Percentiles rank a stretch among this genome's conserved stretches.
Evolutionary conservation across 2,888 invertebrate species (phyloP).

Genomic region (Epinotia brunnichana): DNA sequence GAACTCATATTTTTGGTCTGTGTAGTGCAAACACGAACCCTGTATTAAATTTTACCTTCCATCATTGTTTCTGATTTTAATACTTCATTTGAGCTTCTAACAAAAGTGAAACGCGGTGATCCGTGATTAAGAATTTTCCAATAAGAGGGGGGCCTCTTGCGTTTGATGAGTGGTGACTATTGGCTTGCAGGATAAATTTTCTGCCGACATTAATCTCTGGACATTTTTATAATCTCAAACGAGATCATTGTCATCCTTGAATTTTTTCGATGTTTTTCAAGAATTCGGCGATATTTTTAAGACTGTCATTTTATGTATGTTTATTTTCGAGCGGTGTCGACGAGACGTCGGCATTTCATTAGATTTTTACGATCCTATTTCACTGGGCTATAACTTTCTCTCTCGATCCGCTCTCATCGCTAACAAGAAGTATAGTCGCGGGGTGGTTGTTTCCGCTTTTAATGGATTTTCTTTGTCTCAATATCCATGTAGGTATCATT

Average conservation of each 20-base stretch:
- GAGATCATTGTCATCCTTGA: slow-evolving; percentile 35
- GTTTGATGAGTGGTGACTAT: slow-evolving; percentile 49
- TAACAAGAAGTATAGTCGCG: slow-evolving; percentile 56
- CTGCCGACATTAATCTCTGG: slow-evolving; percentile 33
- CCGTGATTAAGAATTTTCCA: slow-evolving; percentile 51
- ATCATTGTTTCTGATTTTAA: slow-evolving; percentile 34
- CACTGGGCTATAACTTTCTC: slow-evolving; percentile 55
- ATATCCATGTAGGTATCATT: slow-evolving; percentile 29
- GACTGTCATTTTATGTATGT: slow-evolving; percentile 38
- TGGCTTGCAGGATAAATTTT: slow-evolving; percentile 47
- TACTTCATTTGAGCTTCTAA: slow-evolving; percentile 28
- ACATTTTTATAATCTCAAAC: slow-evolving; percentile 27
- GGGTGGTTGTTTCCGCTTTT: slow-evolving; percentile 50
- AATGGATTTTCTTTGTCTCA: slow-evolving; percentile 53
- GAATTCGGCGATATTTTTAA: slow-evolving; percentile 21
- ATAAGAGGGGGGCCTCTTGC: slow-evolving; percentile 48
- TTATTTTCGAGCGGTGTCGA: slow-evolving; percentile 37
- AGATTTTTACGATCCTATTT: slow-evolving; percentile 65
- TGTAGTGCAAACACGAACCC: slow-evolving; percentile 14
- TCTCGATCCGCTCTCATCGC: slow-evolving; percentile 50
- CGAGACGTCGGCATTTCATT: slow-evolving; percentile 59
- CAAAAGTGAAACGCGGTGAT: slow-evolving; percentile 47
- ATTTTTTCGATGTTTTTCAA: slow-evolving; percentile 19
- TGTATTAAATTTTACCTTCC: slow-evolving; percentile 26
- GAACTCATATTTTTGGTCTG: slow-evolving; percentile 24